These are phyloP conservation scores for Oscheius sp. DNA, from an alignment of 2,888 invertebrate genomes.

Conservation along the genomic window DNA sequence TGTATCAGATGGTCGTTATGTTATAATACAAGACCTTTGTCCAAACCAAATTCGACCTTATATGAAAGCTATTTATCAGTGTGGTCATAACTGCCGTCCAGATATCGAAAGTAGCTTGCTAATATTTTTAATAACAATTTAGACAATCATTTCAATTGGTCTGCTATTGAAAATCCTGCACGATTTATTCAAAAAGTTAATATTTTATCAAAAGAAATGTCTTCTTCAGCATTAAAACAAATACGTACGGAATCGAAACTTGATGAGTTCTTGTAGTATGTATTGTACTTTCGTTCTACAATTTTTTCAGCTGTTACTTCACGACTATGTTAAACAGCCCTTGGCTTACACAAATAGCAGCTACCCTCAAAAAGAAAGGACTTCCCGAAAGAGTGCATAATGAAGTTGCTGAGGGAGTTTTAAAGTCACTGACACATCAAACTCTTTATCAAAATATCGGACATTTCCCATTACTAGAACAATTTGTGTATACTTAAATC, in stretches of 20 bases:
- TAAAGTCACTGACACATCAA: slow-evolving; percentile 11
- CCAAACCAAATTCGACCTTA: slow-evolving; percentile 5
- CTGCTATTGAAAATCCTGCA: not conserved
- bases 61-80: slow-evolving; percentile 6
- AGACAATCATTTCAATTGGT: slow-evolving; percentile 2
- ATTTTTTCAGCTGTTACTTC: slow-evolving; percentile 4
- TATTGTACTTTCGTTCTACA: not conserved
- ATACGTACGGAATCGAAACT: not conserved
- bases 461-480: not conserved
- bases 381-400: slow-evolving; percentile 14
- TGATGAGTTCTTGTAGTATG: slow-evolving; percentile 8
- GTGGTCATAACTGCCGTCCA: not conserved
- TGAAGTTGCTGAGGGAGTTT: slow-evolving; percentile 13
- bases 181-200: slow-evolving; percentile 10
- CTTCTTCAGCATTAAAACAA: slow-evolving; percentile 1
- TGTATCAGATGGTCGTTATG: not conserved
- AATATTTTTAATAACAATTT: not conserved
- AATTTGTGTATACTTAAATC: not conserved
- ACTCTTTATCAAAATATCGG: slow-evolving; percentile 7
- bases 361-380: not conserved
- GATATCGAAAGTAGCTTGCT: not conserved
- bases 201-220: not conserved
- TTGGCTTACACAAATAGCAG: not conserved
- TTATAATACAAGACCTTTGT: slow-evolving; percentile 15
- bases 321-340: slow-evolving; percentile 17